Evolutionary conservation across 2,113 vertebrate genomes (phyloP), one percentile per base, ranked within the genome.

Genomic region (Mugil cephalus): DNA sequence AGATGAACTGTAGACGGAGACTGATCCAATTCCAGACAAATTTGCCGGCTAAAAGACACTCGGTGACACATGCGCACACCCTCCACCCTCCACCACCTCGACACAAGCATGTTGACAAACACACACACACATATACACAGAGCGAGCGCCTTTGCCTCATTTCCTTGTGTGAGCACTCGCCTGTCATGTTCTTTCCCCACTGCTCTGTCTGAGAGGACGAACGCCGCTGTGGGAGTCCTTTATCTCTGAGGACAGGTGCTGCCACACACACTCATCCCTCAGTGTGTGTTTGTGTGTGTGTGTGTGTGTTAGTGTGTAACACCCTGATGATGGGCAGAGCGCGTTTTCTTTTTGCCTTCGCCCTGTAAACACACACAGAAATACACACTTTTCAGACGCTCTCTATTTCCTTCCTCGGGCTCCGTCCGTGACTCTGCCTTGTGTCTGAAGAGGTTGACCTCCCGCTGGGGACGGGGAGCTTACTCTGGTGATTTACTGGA

Each of bases 231-330:
- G 52, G 52, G 62, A 81, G 75, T 80, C 68, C 78, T 89, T 91
- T 88, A 89, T 92, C 87, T 89, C 82, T 69, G 74, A 80, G 80
- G 85, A 89, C 91, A 92, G 89, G 83, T 87, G 86, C 70, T 82
- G 73, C 72, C 74, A 52, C 34, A 69, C 75, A 74, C 78, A 70
- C 9, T 40, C 75, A 51, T 59, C 42, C 58, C 38, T 68, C 39
- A 21, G 0, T 34, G 6, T 66, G 58, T 62, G 51, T 50, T 39
- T 66, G 67, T 55, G 47, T 38, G 56, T 55, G 42, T 60, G 72
- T 65, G 58, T 48, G 38, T 53, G 47, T 50, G 17, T n/a, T n/a
- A n/a, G n/a, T n/a, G n/a, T n/a, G n/a, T n/a, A n/a, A n/a, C n/a
- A n/a, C n/a, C 42, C 55, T 71, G 76, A 70, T 71, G 76, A 70